Conservation (phyloP, 2,797 vertebrate species). For the Microctenopoma stevenorrisi region DNA sequence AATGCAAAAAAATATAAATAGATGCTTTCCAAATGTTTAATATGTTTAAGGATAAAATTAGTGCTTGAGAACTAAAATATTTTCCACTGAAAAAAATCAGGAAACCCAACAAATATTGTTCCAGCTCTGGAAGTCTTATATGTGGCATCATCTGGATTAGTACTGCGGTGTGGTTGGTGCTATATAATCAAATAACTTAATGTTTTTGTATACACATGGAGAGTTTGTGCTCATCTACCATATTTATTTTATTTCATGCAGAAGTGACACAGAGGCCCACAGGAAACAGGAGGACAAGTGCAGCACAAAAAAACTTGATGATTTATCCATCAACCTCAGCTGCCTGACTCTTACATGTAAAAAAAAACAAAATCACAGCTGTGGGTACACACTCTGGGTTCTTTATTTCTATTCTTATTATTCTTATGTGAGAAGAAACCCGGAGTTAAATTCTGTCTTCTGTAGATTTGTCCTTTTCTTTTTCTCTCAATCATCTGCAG, state of each 20-base stretch:
- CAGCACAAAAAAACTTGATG: conserved; percentile 16
- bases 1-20: conserved; percentile 61
- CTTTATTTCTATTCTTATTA: background rate
- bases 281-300: conserved; percentile 4
- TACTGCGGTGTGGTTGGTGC: conserved; percentile 16
- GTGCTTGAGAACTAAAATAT: conserved; percentile 48
- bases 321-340: conserved; percentile 16
- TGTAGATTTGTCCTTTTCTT: too few species aligned
- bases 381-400: background rate
- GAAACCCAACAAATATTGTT: conserved; percentile 54
- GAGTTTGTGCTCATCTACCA: conserved; percentile 32
- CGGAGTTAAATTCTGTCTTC: conserved; percentile 17
- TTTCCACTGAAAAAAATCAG: conserved; percentile 48
- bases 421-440: conserved; percentile 22
- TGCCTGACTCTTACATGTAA: conserved; percentile 12
- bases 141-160: conserved; percentile 50
- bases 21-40: conserved; percentile 48
- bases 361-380: conserved; percentile 14
- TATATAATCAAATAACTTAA: conserved; percentile 48
- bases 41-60: conserved; percentile 58
- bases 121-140: conserved; percentile 32
- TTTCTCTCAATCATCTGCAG: too few species aligned
- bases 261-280: conserved; percentile 41
- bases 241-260: conserved; percentile 38
- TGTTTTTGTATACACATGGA: conserved; percentile 40